These are phyloP conservation scores for Poecilobothrus nobilitatus DNA, from an alignment of 2,888 invertebrate genomes.

Conservation along the genomic window DNA sequence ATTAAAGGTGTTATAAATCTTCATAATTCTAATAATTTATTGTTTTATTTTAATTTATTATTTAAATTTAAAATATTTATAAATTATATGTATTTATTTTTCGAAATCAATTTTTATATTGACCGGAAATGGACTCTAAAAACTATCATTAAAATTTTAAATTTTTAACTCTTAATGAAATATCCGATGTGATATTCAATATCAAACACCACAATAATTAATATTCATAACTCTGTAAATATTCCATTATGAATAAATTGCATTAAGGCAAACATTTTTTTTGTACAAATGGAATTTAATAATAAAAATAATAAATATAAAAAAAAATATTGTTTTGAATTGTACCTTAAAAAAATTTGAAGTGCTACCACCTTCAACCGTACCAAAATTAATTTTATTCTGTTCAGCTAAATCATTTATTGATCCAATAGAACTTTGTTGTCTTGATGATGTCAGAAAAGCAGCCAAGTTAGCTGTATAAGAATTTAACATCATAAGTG, in stretches of 20 bases:
- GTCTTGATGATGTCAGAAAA: conserved; percentile 80
- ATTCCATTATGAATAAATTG: too few species aligned
- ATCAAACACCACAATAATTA: too few species aligned
- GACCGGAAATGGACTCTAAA: not conserved
- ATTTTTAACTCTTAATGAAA: too few species aligned
- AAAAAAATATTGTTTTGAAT: not conserved
- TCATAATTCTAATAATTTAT: too few species aligned
- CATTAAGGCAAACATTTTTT: too few species aligned
- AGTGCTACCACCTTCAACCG: conserved; percentile 80
- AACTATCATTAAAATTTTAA: not conserved
- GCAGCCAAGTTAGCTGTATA: conserved; percentile 94
- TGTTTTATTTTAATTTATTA: too few species aligned
- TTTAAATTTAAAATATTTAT: too few species aligned
- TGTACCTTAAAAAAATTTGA: conserved; percentile 78
- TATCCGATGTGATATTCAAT: too few species aligned
- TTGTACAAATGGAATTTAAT: not conserved
- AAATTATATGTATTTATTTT: too few species aligned
- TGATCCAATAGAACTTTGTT: conserved; percentile 80
- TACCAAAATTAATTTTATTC: conserved; percentile 89
- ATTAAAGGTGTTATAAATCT: too few species aligned
- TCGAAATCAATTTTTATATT: too few species aligned
- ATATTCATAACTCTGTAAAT: too few species aligned
- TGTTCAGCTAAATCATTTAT: conserved; percentile 88
- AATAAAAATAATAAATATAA: not conserved
- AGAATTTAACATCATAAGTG: conserved; percentile 70